These are phyloP conservation scores for Homalodisca vitripennis DNA, from an alignment of 1,140 invertebrate genomes.

Conservation along the genomic window DNA sequence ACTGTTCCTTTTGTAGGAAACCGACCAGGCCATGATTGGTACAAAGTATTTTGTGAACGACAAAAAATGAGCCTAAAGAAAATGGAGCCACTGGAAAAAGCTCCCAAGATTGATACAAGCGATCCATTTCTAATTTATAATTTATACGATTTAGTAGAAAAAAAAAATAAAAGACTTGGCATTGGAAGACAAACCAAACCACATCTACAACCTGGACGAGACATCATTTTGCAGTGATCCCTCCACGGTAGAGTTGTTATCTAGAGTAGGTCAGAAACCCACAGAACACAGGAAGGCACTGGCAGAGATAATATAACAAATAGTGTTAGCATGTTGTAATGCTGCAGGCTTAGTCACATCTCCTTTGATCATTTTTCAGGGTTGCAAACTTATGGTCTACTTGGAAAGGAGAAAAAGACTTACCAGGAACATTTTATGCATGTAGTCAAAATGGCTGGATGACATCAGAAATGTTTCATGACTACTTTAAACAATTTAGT, in stretches of 20 bases:
- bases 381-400: conserved; percentile 14
- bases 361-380: conserved; percentile 28
- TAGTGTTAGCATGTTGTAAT: conserved; percentile 28
- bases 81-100: conserved; percentile 11
- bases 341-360: conserved; percentile 22
- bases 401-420: conserved; percentile 27
- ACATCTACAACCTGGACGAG: conserved; percentile 36
- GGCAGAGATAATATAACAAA: conserved; percentile 29
- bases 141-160: conserved; percentile 32
- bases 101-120: conserved; percentile 5
- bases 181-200: conserved; percentile 31
- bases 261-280: conserved; percentile 28
- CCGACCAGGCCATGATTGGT: conserved; percentile 7
- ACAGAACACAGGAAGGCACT: conserved; percentile 24
- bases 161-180: conserved; percentile 28
- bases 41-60: not conserved
- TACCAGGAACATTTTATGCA: conserved; percentile 31
- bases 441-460: conserved; percentile 29
- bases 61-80: conserved; percentile 25
- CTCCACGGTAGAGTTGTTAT: conserved; percentile 18
- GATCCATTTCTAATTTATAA: conserved; percentile 39
- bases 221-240: conserved; percentile 27
- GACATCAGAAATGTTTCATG: conserved; percentile 28
- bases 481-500: too few species aligned
- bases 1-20: not conserved